Evolutionary conservation across 2,888 invertebrate genomes (phyloP).

Genomic region (Nemapogon koenigi): DNA sequence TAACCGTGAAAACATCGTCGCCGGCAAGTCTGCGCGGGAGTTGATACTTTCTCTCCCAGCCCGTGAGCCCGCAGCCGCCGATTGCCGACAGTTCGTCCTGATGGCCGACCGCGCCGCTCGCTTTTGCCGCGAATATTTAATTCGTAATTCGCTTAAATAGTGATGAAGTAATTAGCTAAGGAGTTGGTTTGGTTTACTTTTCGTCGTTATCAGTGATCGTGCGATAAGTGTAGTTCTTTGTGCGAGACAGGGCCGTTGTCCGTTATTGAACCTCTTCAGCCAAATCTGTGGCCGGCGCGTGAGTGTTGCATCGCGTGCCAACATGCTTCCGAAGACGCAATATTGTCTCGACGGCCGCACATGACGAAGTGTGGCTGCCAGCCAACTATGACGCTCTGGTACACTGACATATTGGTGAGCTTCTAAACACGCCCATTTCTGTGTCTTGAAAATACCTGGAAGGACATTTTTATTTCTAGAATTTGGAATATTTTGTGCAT

Average conservation of each 20-base stretch:
- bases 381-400: slow-evolving; percentile 62
- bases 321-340: not conserved
- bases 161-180: too few relatives aligned
- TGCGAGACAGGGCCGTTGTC: slow-evolving; percentile 1
- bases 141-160: too few relatives aligned
- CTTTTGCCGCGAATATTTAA: slow-evolving; percentile 18
- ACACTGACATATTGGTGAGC: slow-evolving; percentile 59
- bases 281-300: not conserved
- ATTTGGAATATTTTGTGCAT: too few relatives aligned
- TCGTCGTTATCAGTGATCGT: too few relatives aligned
- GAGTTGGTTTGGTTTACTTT: too few relatives aligned
- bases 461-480: too few relatives aligned
- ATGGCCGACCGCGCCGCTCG: slow-evolving; percentile 33
- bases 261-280: slow-evolving; percentile 7
- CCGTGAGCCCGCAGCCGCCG: slow-evolving; percentile 20
- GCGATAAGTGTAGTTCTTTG: too few relatives aligned
- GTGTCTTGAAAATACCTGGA: too few relatives aligned
- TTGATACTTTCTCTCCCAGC: slow-evolving; percentile 56
- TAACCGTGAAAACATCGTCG: slow-evolving; percentile 54
- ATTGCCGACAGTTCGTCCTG: slow-evolving; percentile 17
- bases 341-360: slow-evolving; percentile 21
- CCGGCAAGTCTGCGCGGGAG: slow-evolving; percentile 54
- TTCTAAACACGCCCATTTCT: slow-evolving; percentile 18
- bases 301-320: slow-evolving; percentile 21
- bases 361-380: slow-evolving; percentile 47